A percentile compares a stretch with the other conserved stretches of the same genome.
phyloP scores from a whole-genome alignment of 37 sponge, comb jelly and placozoan species.

The Hexactinellida sp. region DNA sequence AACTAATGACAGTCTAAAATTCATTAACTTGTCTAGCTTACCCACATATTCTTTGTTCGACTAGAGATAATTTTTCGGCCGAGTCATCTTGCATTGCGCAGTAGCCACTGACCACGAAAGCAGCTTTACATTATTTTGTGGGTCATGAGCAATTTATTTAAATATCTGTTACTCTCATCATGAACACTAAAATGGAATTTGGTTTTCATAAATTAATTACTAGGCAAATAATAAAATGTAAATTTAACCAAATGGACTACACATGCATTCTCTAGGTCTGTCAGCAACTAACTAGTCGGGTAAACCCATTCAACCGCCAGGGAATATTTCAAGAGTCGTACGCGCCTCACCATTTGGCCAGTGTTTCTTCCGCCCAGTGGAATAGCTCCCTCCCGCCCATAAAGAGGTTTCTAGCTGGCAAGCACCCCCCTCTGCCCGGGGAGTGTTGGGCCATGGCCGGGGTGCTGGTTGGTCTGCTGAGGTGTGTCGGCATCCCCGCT shows the following conservation, averaged over 20 bases:
- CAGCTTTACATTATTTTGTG: neutral
- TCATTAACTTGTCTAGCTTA: too few relatives aligned
- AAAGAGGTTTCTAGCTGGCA: neutral
- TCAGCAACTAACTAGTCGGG: neutral
- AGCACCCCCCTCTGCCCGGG: conserved; percentile 23
- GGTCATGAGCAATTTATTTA: neutral
- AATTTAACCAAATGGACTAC: too few relatives aligned
- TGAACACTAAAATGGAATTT: too few relatives aligned
- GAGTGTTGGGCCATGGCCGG: conserved; percentile 72
- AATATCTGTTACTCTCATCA: too few relatives aligned
- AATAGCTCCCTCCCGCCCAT: conserved; percentile 10
- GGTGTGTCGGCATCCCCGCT: conserved; percentile 53
- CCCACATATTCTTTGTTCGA: too few relatives aligned
- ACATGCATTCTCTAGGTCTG: neutral
- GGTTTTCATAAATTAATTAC: too few relatives aligned
- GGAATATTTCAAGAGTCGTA: neutral
- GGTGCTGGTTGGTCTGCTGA: conserved; percentile 47
- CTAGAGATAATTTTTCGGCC: neutral
- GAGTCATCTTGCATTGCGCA: neutral
- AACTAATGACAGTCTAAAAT: neutral
- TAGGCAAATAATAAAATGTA: too few relatives aligned
- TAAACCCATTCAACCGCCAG: neutral
- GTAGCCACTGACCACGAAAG: neutral
- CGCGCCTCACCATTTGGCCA: neutral
- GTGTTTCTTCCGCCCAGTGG: neutral